Conservation (phyloP, 1,140 invertebrate genomes). For the Ptiloglossa arizonensis region DNA sequence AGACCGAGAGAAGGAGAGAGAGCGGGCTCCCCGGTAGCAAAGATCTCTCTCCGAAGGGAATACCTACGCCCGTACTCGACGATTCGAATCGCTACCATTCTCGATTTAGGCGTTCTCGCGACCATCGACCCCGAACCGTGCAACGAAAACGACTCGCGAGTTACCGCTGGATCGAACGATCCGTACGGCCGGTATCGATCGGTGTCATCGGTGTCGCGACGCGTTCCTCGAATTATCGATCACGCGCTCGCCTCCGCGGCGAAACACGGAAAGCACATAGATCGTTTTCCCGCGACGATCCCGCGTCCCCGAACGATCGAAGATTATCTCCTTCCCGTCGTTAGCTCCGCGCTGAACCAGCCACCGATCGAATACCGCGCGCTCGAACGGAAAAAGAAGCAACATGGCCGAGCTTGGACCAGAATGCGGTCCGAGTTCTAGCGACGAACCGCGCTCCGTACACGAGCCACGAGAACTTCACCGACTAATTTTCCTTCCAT, state of each 20-base stretch:
- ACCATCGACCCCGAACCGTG: neutral
- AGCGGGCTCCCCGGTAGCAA: slow-evolving; percentile 12
- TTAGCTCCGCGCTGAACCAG: slow-evolving; percentile 52
- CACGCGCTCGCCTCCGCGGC: neutral
- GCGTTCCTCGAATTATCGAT: slow-evolving; percentile 41
- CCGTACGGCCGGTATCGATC: slow-evolving; percentile 19
- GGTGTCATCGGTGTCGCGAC: slow-evolving; percentile 29
- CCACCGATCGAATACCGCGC: neutral
- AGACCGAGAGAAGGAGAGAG: slow-evolving; percentile 49
- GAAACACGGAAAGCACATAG: neutral
- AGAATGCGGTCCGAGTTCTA: no score
- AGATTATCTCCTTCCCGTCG: slow-evolving; percentile 75
- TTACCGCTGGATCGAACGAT: neutral
- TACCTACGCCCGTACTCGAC: no score
- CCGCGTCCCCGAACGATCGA: slow-evolving; percentile 20
- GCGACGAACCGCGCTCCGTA: no score
- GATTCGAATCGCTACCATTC: no score
- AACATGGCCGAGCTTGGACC: slow-evolving; percentile 1
- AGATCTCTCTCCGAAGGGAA: no score
- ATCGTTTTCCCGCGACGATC: slow-evolving; percentile 26
- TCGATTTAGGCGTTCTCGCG: no score
- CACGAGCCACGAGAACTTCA: no score
- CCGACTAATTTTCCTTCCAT: no score
- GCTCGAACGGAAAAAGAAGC: neutral
- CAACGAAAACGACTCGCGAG: neutral